phyloP scores from a whole-genome alignment of 1,140 invertebrate species.

The Lucilia sericata region DNA sequence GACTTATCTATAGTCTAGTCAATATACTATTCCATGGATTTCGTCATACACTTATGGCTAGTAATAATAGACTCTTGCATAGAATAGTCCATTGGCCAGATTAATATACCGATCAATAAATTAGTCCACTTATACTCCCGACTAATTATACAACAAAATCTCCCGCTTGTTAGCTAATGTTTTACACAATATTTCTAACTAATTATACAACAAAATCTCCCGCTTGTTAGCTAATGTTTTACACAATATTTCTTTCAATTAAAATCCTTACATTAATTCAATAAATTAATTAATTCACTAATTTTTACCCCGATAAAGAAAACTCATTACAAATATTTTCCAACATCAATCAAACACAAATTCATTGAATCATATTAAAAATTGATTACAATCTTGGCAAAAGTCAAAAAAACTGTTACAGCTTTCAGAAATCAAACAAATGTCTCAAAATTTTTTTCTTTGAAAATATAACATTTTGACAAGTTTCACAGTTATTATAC shows the following conservation, averaged over 20 bases:
- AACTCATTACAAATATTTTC: conserved; percentile 2
- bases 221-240: no score
- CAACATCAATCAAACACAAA: neutral
- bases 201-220: no score
- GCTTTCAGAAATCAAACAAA: no score
- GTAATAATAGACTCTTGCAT: no score
- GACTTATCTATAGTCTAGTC: no score
- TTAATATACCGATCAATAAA: no score
- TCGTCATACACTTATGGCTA: no score
- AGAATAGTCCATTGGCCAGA: no score
- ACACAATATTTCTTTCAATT: neutral
- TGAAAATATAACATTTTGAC: neutral
- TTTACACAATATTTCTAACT: neutral
- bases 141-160: no score
- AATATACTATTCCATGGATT: no score
- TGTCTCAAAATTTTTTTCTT: neutral
- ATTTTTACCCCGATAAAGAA: neutral
- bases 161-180: no score
- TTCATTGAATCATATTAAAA: conserved; percentile 27
- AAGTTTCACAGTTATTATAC: neutral
- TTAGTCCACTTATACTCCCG: no score
- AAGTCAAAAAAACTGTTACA: neutral
- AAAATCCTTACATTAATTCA: neutral
- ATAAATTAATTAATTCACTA: neutral
- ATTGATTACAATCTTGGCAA: neutral